phyloP scores from a whole-genome alignment of 2,797 vertebrate species.

The Ceryle rudis region DNA sequence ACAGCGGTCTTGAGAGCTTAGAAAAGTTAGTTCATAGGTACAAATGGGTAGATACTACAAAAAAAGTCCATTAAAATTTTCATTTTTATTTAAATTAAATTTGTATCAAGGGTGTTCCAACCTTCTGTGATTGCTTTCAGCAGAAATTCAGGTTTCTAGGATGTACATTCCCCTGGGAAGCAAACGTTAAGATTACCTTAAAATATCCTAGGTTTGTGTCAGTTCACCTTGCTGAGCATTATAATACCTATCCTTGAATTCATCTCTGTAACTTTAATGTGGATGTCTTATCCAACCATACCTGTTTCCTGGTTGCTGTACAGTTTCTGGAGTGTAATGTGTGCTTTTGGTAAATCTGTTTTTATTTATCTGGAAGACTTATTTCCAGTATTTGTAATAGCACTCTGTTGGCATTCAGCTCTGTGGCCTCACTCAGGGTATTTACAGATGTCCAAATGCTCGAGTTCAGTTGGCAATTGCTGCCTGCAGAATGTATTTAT shows the following conservation, averaged over 20 bases:
- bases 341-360: neutral
- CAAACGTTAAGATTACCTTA: neutral
- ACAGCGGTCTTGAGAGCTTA: neutral
- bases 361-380: neutral
- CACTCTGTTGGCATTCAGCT: neutral
- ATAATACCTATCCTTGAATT: neutral
- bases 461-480: neutral
- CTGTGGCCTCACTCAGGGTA: neutral
- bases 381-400: neutral
- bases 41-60: neutral
- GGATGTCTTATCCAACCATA: neutral
- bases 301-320: neutral
- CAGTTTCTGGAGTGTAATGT: neutral
- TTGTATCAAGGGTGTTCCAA: neutral
- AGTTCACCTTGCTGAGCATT: neutral
- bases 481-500: neutral
- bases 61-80: neutral
- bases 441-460: fast-evolving
- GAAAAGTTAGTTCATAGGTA: neutral
- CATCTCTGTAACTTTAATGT: neutral
- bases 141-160: slow-evolving; percentile 60
- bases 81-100: slow-evolving; percentile 35
- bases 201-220: neutral
- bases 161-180: neutral
- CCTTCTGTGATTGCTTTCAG: neutral